Percentiles rank a stretch among this genome's conserved stretches.
These are phyloP conservation scores for Acleris cristana DNA, from an alignment of 2,888 invertebrate species.

Conservation along the genomic window DNA sequence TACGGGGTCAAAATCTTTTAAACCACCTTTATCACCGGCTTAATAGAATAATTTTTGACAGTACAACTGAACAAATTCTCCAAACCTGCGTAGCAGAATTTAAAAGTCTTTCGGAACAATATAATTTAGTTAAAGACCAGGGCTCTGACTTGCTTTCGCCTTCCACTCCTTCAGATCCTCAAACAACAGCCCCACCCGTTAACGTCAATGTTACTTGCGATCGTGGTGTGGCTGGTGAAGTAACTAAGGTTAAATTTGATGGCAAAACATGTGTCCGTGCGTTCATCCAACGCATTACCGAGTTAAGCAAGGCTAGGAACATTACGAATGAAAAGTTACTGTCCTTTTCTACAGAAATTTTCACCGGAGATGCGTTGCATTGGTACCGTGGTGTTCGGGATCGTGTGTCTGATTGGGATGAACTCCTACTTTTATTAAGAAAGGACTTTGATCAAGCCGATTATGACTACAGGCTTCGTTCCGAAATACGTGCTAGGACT, in stretches of 20 bases:
- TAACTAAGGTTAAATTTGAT: conserved; percentile 1
- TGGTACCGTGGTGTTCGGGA: conserved; percentile 9
- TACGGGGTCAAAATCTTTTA: too few relatives aligned
- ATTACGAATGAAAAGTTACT: not conserved
- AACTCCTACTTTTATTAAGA: not conserved
- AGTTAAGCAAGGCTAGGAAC: not conserved
- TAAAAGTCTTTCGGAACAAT: too few relatives aligned
- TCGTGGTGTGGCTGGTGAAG: too few relatives aligned
- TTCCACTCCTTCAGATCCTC: too few relatives aligned
- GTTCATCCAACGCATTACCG: not conserved
- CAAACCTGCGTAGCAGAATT: too few relatives aligned
- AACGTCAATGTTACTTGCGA: too few relatives aligned
- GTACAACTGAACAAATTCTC: too few relatives aligned
- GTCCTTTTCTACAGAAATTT: not conserved
- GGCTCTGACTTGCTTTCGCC: too few relatives aligned
- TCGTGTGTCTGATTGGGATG: not conserved
- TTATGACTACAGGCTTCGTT: not conserved
- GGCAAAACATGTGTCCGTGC: conserved; percentile 10
- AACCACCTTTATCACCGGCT: too few relatives aligned
- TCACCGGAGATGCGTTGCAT: conserved; percentile 1
- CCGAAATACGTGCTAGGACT: not conserved
- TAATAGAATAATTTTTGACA: too few relatives aligned
- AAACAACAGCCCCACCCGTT: too few relatives aligned
- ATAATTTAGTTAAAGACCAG: too few relatives aligned
- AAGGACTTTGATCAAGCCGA: not conserved